Evolutionary conservation across 2,888 invertebrate genomes (phyloP).

Genomic region (Metopia argyrocephala): DNA sequence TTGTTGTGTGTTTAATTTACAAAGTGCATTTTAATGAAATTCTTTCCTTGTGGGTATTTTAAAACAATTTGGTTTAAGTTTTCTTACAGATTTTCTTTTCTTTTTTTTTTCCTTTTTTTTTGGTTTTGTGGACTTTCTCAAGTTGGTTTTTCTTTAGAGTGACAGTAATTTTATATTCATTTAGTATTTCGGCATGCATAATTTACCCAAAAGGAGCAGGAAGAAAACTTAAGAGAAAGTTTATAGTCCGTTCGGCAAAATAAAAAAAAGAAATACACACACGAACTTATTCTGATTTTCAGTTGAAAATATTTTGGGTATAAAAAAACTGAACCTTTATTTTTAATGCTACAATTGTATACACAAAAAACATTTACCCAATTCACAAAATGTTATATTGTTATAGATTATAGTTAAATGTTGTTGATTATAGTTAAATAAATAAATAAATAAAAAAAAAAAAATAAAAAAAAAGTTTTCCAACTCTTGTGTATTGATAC

Average conservation of each 20-base stretch:
- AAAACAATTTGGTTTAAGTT: constrained; percentile 61
- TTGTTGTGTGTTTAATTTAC: constrained; percentile 58
- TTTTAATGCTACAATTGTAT: too few species aligned
- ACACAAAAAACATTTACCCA: too few species aligned
- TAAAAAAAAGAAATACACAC: background rate
- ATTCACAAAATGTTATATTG: too few species aligned
- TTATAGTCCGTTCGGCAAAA: too few species aligned
- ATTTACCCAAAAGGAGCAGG: constrained; percentile 17
- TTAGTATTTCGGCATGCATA: constrained; percentile 51
- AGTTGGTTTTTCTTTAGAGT: constrained; percentile 24
- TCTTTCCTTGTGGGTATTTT: constrained; percentile 64
- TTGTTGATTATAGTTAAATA: too few species aligned
- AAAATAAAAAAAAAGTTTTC: too few species aligned
- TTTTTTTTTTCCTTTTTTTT: background rate
- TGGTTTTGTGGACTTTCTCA: background rate
- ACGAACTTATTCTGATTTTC: too few species aligned
- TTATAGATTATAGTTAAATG: too few species aligned
- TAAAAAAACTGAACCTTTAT: too few species aligned
- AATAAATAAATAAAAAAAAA: too few species aligned
- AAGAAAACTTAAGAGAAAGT: background rate
- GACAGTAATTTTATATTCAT: constrained; percentile 60
- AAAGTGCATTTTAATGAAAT: constrained; percentile 65
- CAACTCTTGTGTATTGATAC: too few species aligned
- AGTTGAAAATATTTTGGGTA: too few species aligned
- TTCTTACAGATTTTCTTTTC: constrained; percentile 40